Base-by-base conservation (phyloP, 2,113 vertebrate genomes). In the Chloroceryle aenea region DNA sequence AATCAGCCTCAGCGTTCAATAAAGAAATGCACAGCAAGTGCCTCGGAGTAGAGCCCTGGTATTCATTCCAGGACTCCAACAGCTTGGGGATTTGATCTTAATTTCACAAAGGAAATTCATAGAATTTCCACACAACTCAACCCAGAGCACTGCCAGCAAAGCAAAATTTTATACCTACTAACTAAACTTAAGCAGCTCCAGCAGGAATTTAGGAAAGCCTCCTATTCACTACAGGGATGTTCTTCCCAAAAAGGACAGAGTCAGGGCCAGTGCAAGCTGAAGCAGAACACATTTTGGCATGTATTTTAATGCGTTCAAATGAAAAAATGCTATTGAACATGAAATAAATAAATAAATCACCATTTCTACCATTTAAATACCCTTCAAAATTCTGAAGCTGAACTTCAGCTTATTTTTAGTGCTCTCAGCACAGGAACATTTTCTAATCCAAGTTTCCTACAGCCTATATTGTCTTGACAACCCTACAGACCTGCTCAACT, bases 1-100 rank as follows among this genome's bases (percentile, higher is more conserved):
- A 15, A 16, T 53, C 52, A 53, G 52, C 52, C 12, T 53, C 52
- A 32, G 29, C 32, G 53, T 32, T 20, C 55, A 56, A 11, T 56
- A 30, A 30, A 32, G 53, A 30, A 30, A n/a, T 5, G 55, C 30
- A n/a, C 8, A 52, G 10, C n/a, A 20, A 62, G 36, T 2, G 1
- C 48, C 38, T 76, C 10, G 5, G 10, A 48, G 36, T 1, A 14
- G 50, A 12, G 21, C 36, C 36, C 58, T 17, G 42, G 9, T 9
- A 22, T 50, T 27, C 0, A 1, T 36, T 21, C 27, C 53, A 53
- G 13, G 9, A 63, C 45, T 7, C 19, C 7, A 0, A 9, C 36
- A 52, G 58, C 47, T 10, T 25, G 8, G 17, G 25, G 21, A 34
- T 67, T 62, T 62, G 20, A 7, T 36, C n/a, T n/a, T 43, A 5